Base-by-base conservation (phyloP, 1,140 invertebrate species). In the Alviniconcha marisindica region DNA sequence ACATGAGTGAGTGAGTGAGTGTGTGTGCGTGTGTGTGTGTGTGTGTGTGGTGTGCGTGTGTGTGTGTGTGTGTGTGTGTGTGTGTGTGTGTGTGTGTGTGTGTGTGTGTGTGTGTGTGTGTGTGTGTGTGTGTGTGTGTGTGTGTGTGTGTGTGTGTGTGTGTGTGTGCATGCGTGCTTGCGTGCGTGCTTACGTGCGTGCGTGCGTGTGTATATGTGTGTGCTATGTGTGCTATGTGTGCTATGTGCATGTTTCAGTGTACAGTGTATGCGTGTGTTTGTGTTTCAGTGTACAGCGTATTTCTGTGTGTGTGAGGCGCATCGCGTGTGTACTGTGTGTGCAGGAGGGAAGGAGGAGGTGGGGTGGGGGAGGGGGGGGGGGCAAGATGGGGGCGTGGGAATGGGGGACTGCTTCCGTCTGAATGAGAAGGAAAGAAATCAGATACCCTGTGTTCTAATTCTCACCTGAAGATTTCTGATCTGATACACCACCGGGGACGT, bases 401-500 rank as follows among this genome's bases (percentile, higher is more conserved):
- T n/a, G n/a, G n/a, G n/a, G n/a, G n/a, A n/a, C n/a, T n/a, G n/a
- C n/a, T n/a, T n/a, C n/a, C n/a, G n/a, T n/a, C n/a, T n/a, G n/a
- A n/a, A n/a, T n/a, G n/a, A n/a, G n/a, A n/a, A n/a, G n/a, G n/a
- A n/a, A n/a, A n/a, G n/a, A n/a, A n/a, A n/a, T n/a, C n/a, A n/a
- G n/a, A n/a, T 76, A 12, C 7, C 73, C 12, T 28, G 24, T 36
- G 12, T 36, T 31, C 31, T 12, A 40, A 31, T 56, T 38, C 78
- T 73, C 71, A 91, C 89, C 84, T 91, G 86, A 21, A 94, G 87
- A 38, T 88, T 89, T 5, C 83, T 38, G 15, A 91, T 82, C 5
- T 44, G 87, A 77, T 93, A 94, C 15, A 87, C 82, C 0, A 94
- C 90, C 5, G 93, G 93, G 36, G 91, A 85, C 0, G 87, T 90